Base-by-base conservation (phyloP, 2,113 vertebrate genomes). In the Urocynchramus pylzowi region DNA sequence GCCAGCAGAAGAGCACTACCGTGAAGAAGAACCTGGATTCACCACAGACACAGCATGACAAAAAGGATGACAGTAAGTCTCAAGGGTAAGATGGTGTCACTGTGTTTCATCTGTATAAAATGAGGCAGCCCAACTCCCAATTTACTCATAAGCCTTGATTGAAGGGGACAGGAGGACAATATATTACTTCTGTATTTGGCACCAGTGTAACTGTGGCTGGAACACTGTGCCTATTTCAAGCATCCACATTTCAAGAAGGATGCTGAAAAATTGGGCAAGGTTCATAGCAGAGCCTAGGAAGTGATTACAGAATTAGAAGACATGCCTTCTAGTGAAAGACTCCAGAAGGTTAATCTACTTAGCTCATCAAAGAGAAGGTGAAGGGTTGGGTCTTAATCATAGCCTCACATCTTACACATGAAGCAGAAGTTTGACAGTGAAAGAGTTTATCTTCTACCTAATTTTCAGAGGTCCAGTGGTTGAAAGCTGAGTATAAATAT, bases 331-430 rank as follows among this genome's bases (percentile, higher is more conserved):
- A 89, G 90, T 77, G 95, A 93, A 92, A 95, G 73, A 86, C 94
- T 95, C 54, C 64, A 90, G 91, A 90, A 95, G 93, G 91, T 95
- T 95, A 95, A 95, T 96, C 95, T 93, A 92, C 93, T 97, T 93
- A 92, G 56, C 89, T 96, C 73, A 84, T 95, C 91, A 95, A 90
- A 94, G 80, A 77, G 80, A 90, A 97, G 93, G 94, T 93, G 93
- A 93, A 95, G 50, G 63, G 63, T 87, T 90, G 79, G 31, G 52
- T 84, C 60, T 86, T 93, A 92, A 90, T 96, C 86, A 92, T 41
- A 95, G 90, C 84, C 89, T 92, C 83, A 88, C 52, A 89, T 95
- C 93, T 96, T 81, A 67, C 54, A 80, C 0, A 2, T 86, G 88
- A 87, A 96, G 52, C 1, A 1, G 86, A 95, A 89, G 56, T 89